Evolutionary conservation across 2,888 invertebrate genomes (phyloP).

Genomic region (Ischnura elegans): DNA sequence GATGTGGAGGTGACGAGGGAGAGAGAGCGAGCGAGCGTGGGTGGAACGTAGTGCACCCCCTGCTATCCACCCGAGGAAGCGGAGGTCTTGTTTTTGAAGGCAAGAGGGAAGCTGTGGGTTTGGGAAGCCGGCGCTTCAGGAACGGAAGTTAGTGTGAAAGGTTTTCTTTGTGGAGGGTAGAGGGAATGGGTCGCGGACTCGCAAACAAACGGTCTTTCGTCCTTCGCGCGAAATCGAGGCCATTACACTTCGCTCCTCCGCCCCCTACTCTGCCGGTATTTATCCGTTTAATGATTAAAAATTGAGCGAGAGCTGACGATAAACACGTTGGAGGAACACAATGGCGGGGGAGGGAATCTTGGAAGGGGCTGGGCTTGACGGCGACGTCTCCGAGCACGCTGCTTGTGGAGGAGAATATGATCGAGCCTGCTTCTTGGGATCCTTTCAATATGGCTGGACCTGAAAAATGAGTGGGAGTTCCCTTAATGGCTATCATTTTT

Average conservation of each 20-base stretch:
- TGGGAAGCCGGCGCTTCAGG: neutral
- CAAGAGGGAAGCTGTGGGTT: slow-evolving; percentile 15
- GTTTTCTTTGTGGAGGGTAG: too few relatives aligned
- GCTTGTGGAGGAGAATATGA: neutral
- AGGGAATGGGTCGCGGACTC: too few relatives aligned
- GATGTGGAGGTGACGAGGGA: neutral
- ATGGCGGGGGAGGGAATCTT: neutral
- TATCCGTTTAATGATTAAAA: slow-evolving; percentile 8
- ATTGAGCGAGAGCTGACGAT: neutral
- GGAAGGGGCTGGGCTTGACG: neutral
- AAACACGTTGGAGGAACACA: neutral
- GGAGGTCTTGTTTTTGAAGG: slow-evolving; percentile 44
- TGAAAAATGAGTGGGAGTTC: neutral
- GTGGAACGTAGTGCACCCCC: neutral
- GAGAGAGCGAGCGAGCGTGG: neutral
- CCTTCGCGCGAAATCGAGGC: neutral
- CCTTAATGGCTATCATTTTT: neutral
- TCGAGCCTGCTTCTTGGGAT: neutral
- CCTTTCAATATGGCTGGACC: neutral
- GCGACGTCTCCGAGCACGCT: neutral
- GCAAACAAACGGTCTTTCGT: slow-evolving; percentile 13
- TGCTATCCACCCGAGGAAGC: neutral
- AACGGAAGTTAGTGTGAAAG: neutral
- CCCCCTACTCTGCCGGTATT: neutral
- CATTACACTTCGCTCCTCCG: neutral